A percentile compares a stretch with the other conserved stretches of the same genome.
Evolutionary conservation across 2,888 invertebrate species (phyloP).

Genomic region (Drosophila lutescens): DNA sequence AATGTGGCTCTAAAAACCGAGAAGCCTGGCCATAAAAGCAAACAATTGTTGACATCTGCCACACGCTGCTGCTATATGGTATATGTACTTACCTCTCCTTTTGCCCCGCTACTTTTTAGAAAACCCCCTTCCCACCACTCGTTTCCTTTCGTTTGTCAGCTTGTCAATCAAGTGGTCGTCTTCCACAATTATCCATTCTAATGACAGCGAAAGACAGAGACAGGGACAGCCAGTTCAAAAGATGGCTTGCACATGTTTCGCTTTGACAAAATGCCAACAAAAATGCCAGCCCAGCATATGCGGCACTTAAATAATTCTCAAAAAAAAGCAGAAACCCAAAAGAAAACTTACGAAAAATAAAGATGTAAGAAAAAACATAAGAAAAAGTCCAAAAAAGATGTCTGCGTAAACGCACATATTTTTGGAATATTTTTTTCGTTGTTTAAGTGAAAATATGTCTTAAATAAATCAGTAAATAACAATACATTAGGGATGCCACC

Average conservation of each 20-base stretch:
- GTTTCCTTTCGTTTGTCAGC: slow-evolving; percentile 46
- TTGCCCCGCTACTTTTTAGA: background rate
- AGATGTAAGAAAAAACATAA: slow-evolving; percentile 30
- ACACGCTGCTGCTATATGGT: slow-evolving; percentile 54
- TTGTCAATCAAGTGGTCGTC: slow-evolving; percentile 53
- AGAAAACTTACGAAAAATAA: slow-evolving; percentile 29
- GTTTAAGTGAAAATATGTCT: slow-evolving; percentile 69
- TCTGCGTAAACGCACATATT: slow-evolving; percentile 9
- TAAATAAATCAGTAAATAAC: slow-evolving; percentile 41
- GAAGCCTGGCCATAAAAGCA: slow-evolving; percentile 54
- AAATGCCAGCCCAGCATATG: slow-evolving; percentile 60
- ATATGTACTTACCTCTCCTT: background rate
- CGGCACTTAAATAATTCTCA: slow-evolving; percentile 54
- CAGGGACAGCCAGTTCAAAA: slow-evolving; percentile 45
- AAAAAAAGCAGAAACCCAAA: slow-evolving; percentile 24
- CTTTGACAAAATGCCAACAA: slow-evolving; percentile 75
- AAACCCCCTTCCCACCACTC: slow-evolving; percentile 6
- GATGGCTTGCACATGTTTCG: slow-evolving; percentile 74
- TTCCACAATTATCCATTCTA: slow-evolving; percentile 77
- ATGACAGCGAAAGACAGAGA: slow-evolving; percentile 66
- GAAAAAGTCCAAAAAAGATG: slow-evolving; percentile 24
- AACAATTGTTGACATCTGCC: slow-evolving; percentile 78
- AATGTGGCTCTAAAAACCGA: slow-evolving; percentile 35
- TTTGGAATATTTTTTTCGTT: slow-evolving; percentile 60
- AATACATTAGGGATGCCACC: no score